These are phyloP conservation scores for Phasia obesa DNA, from an alignment of 2,888 invertebrate genomes.

Conservation along the genomic window DNA sequence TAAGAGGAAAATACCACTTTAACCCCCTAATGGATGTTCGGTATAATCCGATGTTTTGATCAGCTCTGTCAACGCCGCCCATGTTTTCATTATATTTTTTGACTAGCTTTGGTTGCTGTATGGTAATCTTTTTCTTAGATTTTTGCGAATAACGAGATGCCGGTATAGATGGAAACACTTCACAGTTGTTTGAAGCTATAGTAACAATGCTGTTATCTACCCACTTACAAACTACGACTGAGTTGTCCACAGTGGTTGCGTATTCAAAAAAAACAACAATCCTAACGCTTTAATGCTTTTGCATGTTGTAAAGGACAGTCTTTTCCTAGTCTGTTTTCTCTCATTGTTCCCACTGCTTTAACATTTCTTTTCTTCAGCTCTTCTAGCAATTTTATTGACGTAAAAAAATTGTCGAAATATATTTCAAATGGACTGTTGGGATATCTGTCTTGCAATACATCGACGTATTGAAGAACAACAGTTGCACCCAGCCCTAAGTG, in stretches of 20 bases:
- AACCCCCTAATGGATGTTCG: too few relatives aligned
- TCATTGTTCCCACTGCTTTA: slow-evolving; percentile 34
- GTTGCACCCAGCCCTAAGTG: slow-evolving; percentile 17
- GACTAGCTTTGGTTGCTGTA: slow-evolving; percentile 36
- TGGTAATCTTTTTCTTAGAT: slow-evolving; percentile 17
- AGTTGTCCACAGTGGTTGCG: too few relatives aligned
- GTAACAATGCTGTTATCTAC: too few relatives aligned
- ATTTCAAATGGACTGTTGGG: slow-evolving; percentile 36
- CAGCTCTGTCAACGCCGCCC: too few relatives aligned
- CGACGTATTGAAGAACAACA: slow-evolving; percentile 23
- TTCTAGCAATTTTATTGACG: slow-evolving; percentile 34
- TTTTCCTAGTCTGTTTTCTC: slow-evolving; percentile 27
- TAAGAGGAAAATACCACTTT: too few relatives aligned
- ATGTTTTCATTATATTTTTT: slow-evolving; percentile 32
- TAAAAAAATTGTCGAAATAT: slow-evolving; percentile 39
- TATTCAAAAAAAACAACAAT: slow-evolving; percentile 39
- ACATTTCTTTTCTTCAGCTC: slow-evolving; percentile 35
- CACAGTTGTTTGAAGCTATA: slow-evolving; percentile 37
- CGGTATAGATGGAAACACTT: slow-evolving; percentile 21
- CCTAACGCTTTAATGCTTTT: slow-evolving; percentile 8
- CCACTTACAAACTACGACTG: too few relatives aligned
- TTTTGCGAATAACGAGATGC: slow-evolving; percentile 41
- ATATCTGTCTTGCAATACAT: slow-evolving; percentile 36
- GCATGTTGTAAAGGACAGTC: slow-evolving; percentile 11
- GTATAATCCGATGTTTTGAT: slow-evolving; percentile 7